Conservation (phyloP, 2,888 invertebrate species). For the Cephus nigrinus region DNA sequence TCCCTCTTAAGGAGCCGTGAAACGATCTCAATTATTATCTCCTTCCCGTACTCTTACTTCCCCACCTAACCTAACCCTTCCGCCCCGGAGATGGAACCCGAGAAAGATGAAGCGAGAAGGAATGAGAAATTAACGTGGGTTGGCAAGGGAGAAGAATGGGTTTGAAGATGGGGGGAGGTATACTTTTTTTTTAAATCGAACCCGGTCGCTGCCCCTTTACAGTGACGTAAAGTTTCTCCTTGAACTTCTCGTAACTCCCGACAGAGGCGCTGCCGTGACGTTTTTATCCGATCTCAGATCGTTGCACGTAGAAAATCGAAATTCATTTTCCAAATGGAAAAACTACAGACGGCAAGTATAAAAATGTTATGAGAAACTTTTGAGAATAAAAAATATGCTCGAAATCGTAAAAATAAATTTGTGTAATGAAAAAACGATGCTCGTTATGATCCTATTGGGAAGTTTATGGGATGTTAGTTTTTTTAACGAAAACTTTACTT, state of each 20-base stretch:
- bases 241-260: not conserved
- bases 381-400: not conserved
- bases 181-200: not conserved
- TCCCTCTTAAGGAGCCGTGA: slow-evolving; percentile 14
- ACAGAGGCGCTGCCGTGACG: not conserved
- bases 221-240: not conserved
- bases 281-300: not conserved
- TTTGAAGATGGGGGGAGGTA: not conserved
- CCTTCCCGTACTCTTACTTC: not conserved
- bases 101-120: not conserved
- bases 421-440: not conserved
- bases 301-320: not conserved
- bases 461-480: too few species aligned
- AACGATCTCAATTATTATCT: slow-evolving; percentile 1
- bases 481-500: not conserved
- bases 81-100: not conserved
- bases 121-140: not conserved
- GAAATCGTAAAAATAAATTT: not conserved
- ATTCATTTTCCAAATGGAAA: not conserved
- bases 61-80: not conserved
- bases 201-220: not conserved
- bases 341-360: not conserved
- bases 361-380: not conserved
- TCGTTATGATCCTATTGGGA: not conserved
- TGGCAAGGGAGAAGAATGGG: not conserved